phyloP scores from a whole-genome alignment of 2,888 invertebrate genomes.

The Melinaea menophilus region DNA sequence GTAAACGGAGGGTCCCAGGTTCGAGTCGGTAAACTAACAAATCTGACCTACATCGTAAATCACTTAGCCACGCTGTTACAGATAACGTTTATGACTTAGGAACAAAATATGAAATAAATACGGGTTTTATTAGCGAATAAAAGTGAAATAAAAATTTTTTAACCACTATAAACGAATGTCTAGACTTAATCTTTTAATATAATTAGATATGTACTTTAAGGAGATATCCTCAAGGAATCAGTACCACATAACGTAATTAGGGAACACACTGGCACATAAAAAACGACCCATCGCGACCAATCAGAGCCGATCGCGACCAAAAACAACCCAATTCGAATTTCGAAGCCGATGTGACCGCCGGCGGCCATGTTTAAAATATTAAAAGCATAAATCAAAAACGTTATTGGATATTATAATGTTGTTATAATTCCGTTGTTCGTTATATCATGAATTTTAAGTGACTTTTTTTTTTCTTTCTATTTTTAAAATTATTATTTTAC shows the following conservation, averaged over 20 bases:
- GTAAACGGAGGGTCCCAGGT: conserved; percentile 68
- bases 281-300: conserved; percentile 57
- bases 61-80: conserved; percentile 73
- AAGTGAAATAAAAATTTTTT: conserved; percentile 2
- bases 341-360: conserved; percentile 51
- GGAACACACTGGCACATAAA: conserved; percentile 56
- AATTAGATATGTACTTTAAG: background rate
- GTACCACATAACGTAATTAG: conserved; percentile 60
- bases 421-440: conserved; percentile 55
- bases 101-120: conserved; percentile 54
- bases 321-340: conserved; percentile 45
- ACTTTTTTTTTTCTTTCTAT: conserved; percentile 35
- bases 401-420: conserved; percentile 69
- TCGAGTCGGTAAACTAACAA: conserved; percentile 73
- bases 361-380: conserved; percentile 72
- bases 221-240: conserved; percentile 39
- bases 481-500: conserved; percentile 4
- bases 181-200: background rate
- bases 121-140: conserved; percentile 17
- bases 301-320: conserved; percentile 54
- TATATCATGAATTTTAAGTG: conserved; percentile 40
- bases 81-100: conserved; percentile 68
- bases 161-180: background rate
- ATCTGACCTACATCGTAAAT: conserved; percentile 76
- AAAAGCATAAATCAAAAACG: conserved; percentile 69